A percentile compares a stretch with the other conserved stretches of the same genome.
phyloP scores from a whole-genome alignment of 2,888 invertebrate genomes.

The Spisula subtruncata region DNA sequence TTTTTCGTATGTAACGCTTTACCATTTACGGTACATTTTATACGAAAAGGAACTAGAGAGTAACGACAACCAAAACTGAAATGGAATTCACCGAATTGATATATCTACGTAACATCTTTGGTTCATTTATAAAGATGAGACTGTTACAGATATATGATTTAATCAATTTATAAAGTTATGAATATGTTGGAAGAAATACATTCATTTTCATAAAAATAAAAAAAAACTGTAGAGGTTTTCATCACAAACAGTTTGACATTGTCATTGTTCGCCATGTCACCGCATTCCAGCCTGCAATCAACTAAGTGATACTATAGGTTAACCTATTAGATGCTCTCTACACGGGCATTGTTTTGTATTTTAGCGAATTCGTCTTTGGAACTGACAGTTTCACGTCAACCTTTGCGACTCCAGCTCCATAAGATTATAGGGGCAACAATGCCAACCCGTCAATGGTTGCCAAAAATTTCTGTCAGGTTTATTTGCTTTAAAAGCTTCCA shows the following conservation, averaged over 20 bases:
- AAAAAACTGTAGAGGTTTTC: constrained; percentile 5
- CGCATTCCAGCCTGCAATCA: constrained; percentile 45
- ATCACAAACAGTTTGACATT: background rate
- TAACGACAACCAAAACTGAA: background rate
- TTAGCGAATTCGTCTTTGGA: constrained; percentile 32
- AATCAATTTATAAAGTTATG: background rate
- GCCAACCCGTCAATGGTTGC: constrained; percentile 58
- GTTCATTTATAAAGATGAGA: background rate
- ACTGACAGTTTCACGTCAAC: constrained; percentile 62
- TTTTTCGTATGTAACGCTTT: too few species aligned
- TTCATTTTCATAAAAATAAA: background rate
- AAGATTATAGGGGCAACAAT: constrained; percentile 62
- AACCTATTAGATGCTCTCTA: constrained; percentile 61
- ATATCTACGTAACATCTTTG: background rate
- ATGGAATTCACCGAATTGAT: background rate
- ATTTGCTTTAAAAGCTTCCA: constrained; percentile 68
- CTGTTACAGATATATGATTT: background rate
- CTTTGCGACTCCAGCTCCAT: constrained; percentile 54
- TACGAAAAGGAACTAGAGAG: too few species aligned
- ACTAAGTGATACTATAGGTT: constrained; percentile 62
- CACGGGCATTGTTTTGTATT: constrained; percentile 59
- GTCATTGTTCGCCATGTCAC: constrained; percentile 44
- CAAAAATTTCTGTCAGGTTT: constrained; percentile 68
- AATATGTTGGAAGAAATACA: background rate
- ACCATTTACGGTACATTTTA: too few species aligned